A percentile compares a stretch with the other conserved stretches of the same genome.
Conservation (phyloP, 1,140 invertebrate genomes). For the Plutomurus gul region DNA sequence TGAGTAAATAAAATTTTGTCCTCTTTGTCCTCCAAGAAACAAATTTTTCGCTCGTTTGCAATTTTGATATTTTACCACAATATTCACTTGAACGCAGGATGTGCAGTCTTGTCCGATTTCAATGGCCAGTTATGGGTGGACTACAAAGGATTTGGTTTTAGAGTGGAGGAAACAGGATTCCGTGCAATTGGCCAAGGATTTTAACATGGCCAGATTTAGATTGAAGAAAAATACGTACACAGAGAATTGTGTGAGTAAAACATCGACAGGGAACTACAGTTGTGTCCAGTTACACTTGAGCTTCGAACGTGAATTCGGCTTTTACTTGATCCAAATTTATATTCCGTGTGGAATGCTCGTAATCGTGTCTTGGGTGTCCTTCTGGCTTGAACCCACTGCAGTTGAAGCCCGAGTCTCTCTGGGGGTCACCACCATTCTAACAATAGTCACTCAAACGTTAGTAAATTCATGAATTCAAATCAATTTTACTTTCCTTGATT, state of each 20-base stretch:
- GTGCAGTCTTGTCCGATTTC: conserved; percentile 57
- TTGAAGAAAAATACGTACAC: not conserved
- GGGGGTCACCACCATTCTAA: conserved; percentile 65
- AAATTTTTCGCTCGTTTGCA: too few relatives aligned
- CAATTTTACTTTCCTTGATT: too few relatives aligned
- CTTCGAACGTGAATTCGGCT: conserved; percentile 39
- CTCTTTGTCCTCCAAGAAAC: not conserved
- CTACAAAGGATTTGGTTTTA: conserved; percentile 62
- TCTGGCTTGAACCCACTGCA: conserved; percentile 59
- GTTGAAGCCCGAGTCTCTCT: conserved; percentile 66
- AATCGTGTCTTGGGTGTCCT: conserved; percentile 60
- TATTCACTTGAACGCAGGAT: not conserved
- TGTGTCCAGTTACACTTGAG: conserved; percentile 31
- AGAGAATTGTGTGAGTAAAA: not conserved
- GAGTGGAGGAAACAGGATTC: conserved; percentile 61
- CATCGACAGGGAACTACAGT: conserved; percentile 36
- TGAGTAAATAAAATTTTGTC: too few relatives aligned
- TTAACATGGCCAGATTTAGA: conserved; percentile 61
- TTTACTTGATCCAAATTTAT: conserved; percentile 61
- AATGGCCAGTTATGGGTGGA: conserved; percentile 63
- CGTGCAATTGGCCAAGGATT: conserved; percentile 60
- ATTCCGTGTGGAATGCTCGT: conserved; percentile 62
- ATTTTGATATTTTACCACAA: not conserved
- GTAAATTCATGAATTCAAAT: too few relatives aligned
- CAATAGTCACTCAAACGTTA: conserved; percentile 61